Percentiles rank a stretch among this genome's conserved stretches.
phyloP scores from a whole-genome alignment of 2,888 invertebrate species.

The Ormia ochracea region DNA sequence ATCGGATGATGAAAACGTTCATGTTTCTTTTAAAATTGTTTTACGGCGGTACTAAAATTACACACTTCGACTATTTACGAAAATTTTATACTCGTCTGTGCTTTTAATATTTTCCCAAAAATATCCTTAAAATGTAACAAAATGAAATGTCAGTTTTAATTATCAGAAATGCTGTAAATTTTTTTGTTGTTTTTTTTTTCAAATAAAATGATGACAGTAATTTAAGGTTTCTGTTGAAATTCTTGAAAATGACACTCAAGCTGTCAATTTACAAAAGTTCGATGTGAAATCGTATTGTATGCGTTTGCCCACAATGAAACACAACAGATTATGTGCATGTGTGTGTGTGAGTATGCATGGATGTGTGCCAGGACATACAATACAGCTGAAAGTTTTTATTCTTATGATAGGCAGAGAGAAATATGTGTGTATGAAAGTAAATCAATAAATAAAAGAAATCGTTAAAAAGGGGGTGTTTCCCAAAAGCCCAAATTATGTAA shows the following conservation, averaged over 20 bases:
- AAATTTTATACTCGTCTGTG: no score
- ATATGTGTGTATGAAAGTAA: no score
- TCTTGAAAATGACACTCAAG: background rate
- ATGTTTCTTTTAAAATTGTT: background rate
- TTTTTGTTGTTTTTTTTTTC: no score
- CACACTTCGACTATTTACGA: background rate
- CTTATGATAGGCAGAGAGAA: no score
- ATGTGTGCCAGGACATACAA: no score
- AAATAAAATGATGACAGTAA: constrained; percentile 36
- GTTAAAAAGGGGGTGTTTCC: no score
- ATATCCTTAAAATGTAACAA: background rate
- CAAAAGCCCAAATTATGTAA: no score
- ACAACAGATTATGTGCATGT: no score
- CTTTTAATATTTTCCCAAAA: background rate
- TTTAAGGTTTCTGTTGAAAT: constrained; percentile 28
- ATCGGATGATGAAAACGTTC: constrained; percentile 1
- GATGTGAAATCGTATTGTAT: no score
- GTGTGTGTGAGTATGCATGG: no score
- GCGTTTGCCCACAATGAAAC: background rate
- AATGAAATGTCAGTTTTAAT: constrained; percentile 16
- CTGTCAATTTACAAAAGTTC: background rate
- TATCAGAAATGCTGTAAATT: constrained; percentile 45
- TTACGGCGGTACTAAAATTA: background rate
- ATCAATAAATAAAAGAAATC: no score
- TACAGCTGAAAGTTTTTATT: no score